These are phyloP conservation scores for Morphnarchus princeps DNA, from an alignment of 2,113 vertebrate genomes.

Conservation along the genomic window DNA sequence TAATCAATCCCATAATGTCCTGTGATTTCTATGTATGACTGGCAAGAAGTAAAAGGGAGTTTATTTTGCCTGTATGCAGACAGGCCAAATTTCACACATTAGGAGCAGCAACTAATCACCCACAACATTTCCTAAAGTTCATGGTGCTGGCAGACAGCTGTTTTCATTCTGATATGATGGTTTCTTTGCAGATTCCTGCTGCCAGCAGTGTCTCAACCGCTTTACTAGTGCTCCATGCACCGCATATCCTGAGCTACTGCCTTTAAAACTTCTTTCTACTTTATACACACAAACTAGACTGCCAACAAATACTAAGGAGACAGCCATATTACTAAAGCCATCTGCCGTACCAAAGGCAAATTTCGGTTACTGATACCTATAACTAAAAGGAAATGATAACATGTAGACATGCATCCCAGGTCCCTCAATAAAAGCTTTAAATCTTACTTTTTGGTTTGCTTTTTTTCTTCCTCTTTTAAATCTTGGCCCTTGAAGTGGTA, in stretches of 20 bases:
- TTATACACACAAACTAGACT: background rate
- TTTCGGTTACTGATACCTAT: background rate
- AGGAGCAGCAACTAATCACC: conserved; percentile 53
- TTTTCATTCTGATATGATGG: conserved; percentile 23
- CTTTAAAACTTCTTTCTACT: background rate
- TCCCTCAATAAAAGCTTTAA: background rate
- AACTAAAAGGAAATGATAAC: background rate
- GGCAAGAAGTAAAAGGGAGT: conserved; percentile 6
- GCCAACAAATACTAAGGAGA: background rate
- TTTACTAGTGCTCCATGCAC: background rate
- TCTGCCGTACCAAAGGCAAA: background rate
- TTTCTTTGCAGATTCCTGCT: conserved; percentile 22
- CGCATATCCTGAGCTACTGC: background rate
- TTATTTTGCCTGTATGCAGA: conserved; percentile 34
- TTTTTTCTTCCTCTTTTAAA: background rate
- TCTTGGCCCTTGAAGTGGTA: background rate
- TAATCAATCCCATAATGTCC: conserved; percentile 37
- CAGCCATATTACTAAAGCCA: background rate
- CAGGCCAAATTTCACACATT: conserved; percentile 63
- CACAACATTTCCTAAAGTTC: conserved; percentile 51
- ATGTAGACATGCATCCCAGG: background rate
- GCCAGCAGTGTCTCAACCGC: conserved; percentile 20
- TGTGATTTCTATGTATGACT: background rate
- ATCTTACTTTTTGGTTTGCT: background rate
- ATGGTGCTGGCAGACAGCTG: conserved; percentile 49